A percentile compares a stretch with the other conserved stretches of the same genome.
Evolutionary conservation across 2,797 vertebrate species (phyloP).

Genomic region (Crenuchus spilurus): DNA sequence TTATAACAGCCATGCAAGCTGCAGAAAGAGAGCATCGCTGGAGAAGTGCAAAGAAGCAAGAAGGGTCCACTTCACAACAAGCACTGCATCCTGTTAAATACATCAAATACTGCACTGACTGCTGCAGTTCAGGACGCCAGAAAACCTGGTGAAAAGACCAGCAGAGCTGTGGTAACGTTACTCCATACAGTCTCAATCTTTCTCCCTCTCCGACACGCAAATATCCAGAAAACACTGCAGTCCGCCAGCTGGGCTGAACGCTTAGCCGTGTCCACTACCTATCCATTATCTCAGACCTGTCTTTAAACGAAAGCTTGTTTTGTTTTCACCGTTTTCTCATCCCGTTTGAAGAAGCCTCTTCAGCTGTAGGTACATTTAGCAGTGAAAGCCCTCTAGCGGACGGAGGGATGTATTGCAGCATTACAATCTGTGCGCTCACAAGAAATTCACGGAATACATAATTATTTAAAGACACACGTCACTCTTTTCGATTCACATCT

Average conservation of each 20-base stretch:
- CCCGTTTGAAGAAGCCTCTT: conserved; percentile 11
- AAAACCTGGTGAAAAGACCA: background rate
- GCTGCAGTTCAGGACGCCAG: background rate
- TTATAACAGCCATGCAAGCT: conserved; percentile 5
- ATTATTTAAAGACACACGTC: too few species aligned
- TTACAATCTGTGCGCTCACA: too few species aligned
- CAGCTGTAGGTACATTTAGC: conserved; percentile 1
- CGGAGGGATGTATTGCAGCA: conserved; percentile 36
- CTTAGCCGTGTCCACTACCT: background rate
- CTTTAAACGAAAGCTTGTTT: background rate
- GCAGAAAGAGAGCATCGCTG: background rate
- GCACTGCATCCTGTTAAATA: too few species aligned
- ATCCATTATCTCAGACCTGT: background rate
- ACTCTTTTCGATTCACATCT: too few species aligned
- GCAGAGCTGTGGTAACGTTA: background rate
- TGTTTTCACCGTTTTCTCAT: conserved; percentile 34
- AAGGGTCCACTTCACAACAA: background rate
- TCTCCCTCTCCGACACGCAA: too few species aligned
- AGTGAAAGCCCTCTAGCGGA: conserved; percentile 53
- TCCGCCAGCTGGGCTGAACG: background rate
- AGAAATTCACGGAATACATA: too few species aligned
- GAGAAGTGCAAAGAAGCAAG: background rate
- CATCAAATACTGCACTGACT: background rate
- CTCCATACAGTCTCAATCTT: background rate
- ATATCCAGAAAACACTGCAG: background rate